Base-by-base conservation (phyloP, 2,113 vertebrate species). In the Corythoichthys haematopterus region DNA sequence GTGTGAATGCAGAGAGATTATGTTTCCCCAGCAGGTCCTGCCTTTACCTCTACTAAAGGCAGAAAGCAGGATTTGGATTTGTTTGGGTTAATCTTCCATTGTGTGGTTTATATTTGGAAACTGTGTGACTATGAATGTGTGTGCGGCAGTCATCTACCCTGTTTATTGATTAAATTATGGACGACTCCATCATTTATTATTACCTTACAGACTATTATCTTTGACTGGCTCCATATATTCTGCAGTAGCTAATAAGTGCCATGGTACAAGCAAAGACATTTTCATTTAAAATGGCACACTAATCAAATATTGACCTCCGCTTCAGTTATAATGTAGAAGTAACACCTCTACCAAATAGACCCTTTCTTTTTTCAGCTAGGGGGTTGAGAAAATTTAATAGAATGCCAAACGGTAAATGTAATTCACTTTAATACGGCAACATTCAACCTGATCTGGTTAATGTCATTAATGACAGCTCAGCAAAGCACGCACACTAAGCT, bases 1-100 rank as follows among this genome's bases (percentile, higher is more conserved):
- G 82, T 83, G 76, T 82, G 79, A 86, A 87, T 74, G 85, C 37
- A 55, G 57, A 74, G 72, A 79, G 88, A 89, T 89, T 88, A 90
- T 81, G 72, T 86, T 81, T 86, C 72, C 84, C 81, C 70, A 50
- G 9, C 76, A 81, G 82, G 70, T 80, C 65, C 57, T 58, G 66
- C 68, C 45, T 76, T 51, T 81, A 84, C 79, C 69, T 81, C 80
- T 46, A 71, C 71, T 66, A 69, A 75, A 70, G 8, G 59, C 75
- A 66, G 61, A 64, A 40, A 77, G 76, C 48, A 48, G 79, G 80
- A 85, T 88, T 87, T 84, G 60, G 78, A 77, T 80, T 80, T 64
- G 68, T 65, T 72, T 73, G 57, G 70, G 61, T 83, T 85, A 81
- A 87, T 89, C 86, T 80, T 70, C 74, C 56, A 65, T 67, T 72